Conservation (phyloP, 2,797 vertebrate genomes). For the Lacerta bilineata region DNA sequence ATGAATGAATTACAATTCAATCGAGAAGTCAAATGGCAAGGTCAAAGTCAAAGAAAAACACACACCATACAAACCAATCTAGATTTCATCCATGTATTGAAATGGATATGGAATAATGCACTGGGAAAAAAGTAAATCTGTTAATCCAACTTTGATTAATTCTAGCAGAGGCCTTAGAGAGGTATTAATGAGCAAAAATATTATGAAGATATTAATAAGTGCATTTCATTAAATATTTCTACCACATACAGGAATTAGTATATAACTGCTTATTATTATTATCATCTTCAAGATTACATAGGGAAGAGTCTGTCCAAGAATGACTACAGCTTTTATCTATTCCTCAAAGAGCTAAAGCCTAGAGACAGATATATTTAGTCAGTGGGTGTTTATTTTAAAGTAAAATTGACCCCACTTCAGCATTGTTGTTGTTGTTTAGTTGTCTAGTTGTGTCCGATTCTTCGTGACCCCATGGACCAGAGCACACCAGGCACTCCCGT, state of each 20-base stretch:
- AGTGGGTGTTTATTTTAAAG: neutral
- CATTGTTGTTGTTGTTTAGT: too few relatives aligned
- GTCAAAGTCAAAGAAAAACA: neutral
- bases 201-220: slow-evolving; percentile 17
- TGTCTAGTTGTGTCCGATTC: too few relatives aligned
- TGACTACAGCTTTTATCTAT: neutral
- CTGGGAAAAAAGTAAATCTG: neutral
- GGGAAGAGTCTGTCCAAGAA: neutral
- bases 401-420: neutral
- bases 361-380: neutral
- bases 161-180: slow-evolving; percentile 31
- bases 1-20: slow-evolving; percentile 21
- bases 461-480: too few relatives aligned
- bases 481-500: too few relatives aligned
- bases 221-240: neutral
- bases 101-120: slow-evolving; percentile 12
- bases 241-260: neutral
- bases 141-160: slow-evolving; percentile 13
- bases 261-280: neutral
- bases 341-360: neutral
- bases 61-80: slow-evolving; percentile 9
- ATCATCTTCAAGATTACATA: neutral
- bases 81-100: neutral
- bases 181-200: neutral
- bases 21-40: slow-evolving; percentile 24